Percentiles rank a stretch among this genome's conserved stretches.
Conservation (phyloP, 2,797 vertebrate genomes). For the Notamacropus eugenii region DNA sequence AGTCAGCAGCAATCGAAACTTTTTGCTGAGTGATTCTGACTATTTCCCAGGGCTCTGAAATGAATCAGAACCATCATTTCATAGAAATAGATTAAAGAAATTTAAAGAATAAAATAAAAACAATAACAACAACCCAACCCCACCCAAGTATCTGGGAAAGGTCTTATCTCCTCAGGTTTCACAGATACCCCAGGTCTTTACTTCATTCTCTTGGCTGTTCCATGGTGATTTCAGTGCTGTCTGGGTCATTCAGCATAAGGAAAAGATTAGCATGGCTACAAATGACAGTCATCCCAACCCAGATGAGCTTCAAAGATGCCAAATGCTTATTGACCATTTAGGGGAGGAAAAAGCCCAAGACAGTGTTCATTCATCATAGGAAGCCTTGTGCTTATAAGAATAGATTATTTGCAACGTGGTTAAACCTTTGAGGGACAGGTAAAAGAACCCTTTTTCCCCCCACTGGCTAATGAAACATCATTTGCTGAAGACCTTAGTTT, state of each 20-base stretch:
- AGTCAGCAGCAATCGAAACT: background rate
- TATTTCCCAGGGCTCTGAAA: background rate
- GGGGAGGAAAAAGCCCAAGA: constrained; percentile 57
- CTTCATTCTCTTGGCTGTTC: background rate
- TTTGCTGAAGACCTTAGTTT: constrained; percentile 68
- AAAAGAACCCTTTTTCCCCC: constrained; percentile 71
- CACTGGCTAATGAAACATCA: constrained; percentile 61
- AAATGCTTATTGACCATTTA: constrained; percentile 51
- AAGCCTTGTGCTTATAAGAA: constrained; percentile 63
- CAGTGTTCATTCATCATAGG: constrained; percentile 70
- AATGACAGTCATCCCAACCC: constrained; percentile 22
- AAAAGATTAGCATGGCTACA: constrained; percentile 37
- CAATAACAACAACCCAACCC: constrained; percentile 1
- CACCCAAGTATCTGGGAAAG: constrained; percentile 8
- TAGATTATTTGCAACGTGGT: constrained; percentile 67
- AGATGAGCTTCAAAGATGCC: constrained; percentile 53
- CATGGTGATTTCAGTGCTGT: constrained; percentile 45
- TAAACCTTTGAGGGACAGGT: constrained; percentile 63
- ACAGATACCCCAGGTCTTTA: constrained; percentile 4
- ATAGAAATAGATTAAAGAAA: background rate
- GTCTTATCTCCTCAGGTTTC: constrained; percentile 32
- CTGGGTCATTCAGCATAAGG: background rate
- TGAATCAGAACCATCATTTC: background rate
- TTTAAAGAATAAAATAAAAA: background rate
- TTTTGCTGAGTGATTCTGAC: background rate